A percentile compares a stretch with the other conserved stretches of the same genome.
phyloP scores from a whole-genome alignment of 2,888 invertebrate species.

The Cryptosula pallasiana region DNA sequence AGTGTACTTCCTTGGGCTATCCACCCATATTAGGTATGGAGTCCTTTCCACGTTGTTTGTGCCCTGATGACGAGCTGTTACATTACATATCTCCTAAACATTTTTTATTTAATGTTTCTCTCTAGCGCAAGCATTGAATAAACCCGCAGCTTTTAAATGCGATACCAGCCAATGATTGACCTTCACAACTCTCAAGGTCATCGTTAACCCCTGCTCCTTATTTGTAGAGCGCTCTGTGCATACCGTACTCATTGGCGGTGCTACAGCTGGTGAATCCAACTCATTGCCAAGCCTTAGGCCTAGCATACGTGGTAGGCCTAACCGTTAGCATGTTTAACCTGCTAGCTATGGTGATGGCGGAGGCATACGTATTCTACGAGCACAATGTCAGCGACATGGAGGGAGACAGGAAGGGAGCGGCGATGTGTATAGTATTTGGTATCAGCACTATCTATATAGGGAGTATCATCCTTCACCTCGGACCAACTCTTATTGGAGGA shows the following conservation, averaged over 20 bases:
- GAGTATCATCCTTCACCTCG: constrained; percentile 51
- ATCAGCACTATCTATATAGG: constrained; percentile 50
- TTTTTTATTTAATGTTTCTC: no score
- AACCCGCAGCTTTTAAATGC: no score
- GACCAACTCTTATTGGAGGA: constrained; percentile 53
- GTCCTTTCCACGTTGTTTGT: no score
- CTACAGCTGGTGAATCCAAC: constrained; percentile 36
- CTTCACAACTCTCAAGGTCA: no score
- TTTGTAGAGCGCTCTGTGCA: constrained; percentile 40
- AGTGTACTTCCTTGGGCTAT: no score
- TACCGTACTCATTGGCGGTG: constrained; percentile 49
- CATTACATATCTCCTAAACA: no score
- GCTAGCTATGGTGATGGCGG: constrained; percentile 53
- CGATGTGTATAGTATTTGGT: constrained; percentile 51
- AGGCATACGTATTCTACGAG: constrained; percentile 33
- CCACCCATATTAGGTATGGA: no score
- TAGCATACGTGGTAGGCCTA: constrained; percentile 48
- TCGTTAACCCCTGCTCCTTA: no score
- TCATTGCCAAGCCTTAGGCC: constrained; percentile 47
- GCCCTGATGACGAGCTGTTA: no score
- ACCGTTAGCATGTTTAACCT: constrained; percentile 53
- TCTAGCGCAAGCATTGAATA: no score
- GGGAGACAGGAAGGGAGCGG: constrained; percentile 40
- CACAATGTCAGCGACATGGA: constrained; percentile 27
- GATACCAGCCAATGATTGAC: no score